These are phyloP conservation scores for Nephrocerus scutellatus DNA, from an alignment of 2,888 invertebrate species.

Conservation along the genomic window DNA sequence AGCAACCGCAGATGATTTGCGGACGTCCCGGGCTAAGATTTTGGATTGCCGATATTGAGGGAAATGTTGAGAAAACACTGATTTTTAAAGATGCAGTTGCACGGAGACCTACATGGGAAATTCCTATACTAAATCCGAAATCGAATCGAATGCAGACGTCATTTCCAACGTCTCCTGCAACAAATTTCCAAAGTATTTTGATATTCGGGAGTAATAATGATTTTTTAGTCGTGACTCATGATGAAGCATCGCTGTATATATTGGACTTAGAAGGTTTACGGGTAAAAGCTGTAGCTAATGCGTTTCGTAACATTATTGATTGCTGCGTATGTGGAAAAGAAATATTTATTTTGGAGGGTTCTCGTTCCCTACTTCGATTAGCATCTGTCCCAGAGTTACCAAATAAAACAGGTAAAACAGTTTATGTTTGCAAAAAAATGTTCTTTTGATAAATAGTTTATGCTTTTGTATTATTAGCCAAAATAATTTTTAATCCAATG, in stretches of 20 bases:
- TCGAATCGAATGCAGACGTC: background rate
- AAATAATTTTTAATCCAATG: constrained; percentile 43
- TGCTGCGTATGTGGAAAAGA: constrained; percentile 49
- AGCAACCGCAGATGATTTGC: constrained; percentile 54
- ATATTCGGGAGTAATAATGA: constrained; percentile 49
- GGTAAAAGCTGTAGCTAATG: constrained; percentile 60
- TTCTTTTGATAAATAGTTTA: constrained; percentile 1
- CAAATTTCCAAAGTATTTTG: constrained; percentile 13
- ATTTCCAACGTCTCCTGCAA: background rate
- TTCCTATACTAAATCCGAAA: constrained; percentile 65
- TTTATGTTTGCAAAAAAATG: constrained; percentile 33
- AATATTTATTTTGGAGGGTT: constrained; percentile 76
- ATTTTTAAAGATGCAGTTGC: constrained; percentile 65
- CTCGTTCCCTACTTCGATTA: constrained; percentile 70
- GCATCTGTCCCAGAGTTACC: constrained; percentile 63
- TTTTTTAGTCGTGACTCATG: constrained; percentile 67
- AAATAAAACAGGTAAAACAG: constrained; percentile 48
- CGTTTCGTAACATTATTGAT: constrained; percentile 51
- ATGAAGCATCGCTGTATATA: constrained; percentile 63
- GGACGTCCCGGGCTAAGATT: constrained; percentile 75
- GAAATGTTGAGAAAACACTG: constrained; percentile 75
- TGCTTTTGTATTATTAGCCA: constrained; percentile 22
- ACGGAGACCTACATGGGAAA: constrained; percentile 56
- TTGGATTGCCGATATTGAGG: constrained; percentile 71
- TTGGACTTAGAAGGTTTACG: constrained; percentile 64